Percentiles rank a stretch among this genome's conserved stretches.
These are phyloP conservation scores for Poecilia velifera DNA, from an alignment of 2,797 vertebrate species.

Conservation along the genomic window DNA sequence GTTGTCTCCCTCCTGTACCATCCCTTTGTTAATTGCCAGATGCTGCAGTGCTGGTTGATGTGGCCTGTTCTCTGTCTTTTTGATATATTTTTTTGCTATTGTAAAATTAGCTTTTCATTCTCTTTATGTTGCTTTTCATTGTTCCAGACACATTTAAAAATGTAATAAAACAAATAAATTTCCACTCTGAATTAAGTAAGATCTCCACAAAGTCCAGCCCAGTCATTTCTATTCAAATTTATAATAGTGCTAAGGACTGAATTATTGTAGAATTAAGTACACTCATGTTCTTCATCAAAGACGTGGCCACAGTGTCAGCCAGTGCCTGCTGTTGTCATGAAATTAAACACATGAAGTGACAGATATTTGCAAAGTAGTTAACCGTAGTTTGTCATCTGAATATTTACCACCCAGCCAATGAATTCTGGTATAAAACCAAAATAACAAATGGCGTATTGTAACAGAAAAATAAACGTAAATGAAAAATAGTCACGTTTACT, in stretches of 20 bases:
- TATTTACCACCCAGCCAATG: neutral
- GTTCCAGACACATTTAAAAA: neutral
- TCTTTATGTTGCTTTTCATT: neutral
- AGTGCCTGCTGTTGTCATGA: conserved; percentile 39
- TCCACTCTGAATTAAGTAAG: neutral
- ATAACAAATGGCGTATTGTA: too few relatives aligned
- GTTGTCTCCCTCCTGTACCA: conserved; percentile 63
- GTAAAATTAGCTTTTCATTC: neutral
- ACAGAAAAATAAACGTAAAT: too few relatives aligned
- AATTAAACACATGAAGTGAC: conserved; percentile 29
- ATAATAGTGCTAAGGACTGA: neutral
- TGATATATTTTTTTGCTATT: conserved; percentile 1
- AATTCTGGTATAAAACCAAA: neutral
- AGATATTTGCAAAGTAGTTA: conserved; percentile 24
- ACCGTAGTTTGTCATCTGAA: conserved; percentile 2
- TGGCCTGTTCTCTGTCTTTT: conserved; percentile 20
- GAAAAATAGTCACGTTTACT: too few relatives aligned
- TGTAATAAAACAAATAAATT: fast-evolving
- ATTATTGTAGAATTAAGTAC: neutral
- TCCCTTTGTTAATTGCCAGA: conserved; percentile 63
- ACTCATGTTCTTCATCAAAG: neutral
- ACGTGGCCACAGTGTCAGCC: neutral
- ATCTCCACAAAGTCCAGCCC: neutral
- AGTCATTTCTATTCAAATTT: neutral
- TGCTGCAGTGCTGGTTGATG: conserved; percentile 51